Evolutionary conservation across 2,113 vertebrate species (phyloP).

Genomic region (Podarcis muralis): DNA sequence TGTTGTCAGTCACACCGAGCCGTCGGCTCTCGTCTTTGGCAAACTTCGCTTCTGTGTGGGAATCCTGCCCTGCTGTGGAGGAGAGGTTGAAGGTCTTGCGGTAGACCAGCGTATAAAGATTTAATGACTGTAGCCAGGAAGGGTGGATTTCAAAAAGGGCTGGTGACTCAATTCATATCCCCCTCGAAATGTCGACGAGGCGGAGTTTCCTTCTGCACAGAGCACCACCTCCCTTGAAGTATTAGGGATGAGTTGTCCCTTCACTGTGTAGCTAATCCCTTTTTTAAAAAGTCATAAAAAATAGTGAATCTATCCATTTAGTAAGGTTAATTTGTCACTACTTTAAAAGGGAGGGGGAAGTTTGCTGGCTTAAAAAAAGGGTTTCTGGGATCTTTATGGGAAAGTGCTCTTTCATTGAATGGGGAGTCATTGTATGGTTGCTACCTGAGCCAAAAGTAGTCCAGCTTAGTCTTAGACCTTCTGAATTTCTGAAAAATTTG

Average conservation of each 20-base stretch:
- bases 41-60: neutral
- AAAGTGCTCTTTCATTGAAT: no score
- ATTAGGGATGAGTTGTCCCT: neutral
- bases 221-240: neutral
- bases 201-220: neutral
- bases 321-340: neutral
- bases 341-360: neutral
- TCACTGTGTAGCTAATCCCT: neutral
- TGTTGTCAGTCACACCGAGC: neutral
- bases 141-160: neutral
- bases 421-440: no score
- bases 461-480: no score
- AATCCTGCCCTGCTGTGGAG: slow-evolving; percentile 23
- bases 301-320: neutral
- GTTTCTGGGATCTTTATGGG: neutral
- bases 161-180: neutral
- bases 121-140: slow-evolving; percentile 6
- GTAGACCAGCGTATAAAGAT: neutral
- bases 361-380: neutral
- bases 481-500: no score
- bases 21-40: neutral
- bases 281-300: neutral
- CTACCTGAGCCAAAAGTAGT: no score
- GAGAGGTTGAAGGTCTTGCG: neutral
- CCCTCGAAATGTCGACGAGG: neutral